These are phyloP conservation scores for Apteryx mantelli DNA, from an alignment of 2,113 vertebrate species.

Conservation along the genomic window DNA sequence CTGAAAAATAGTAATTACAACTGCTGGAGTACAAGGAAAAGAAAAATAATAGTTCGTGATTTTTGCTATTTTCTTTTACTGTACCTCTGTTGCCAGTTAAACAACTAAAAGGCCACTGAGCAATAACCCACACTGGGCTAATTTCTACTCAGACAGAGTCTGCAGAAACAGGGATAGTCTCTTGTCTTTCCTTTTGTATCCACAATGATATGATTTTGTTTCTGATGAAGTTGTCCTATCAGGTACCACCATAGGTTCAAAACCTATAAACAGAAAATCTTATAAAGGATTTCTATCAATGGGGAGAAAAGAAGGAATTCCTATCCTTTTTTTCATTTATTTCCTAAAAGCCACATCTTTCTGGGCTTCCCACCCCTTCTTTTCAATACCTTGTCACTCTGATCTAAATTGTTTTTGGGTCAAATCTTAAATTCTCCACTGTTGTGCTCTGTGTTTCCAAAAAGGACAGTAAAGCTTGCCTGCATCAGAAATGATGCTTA, in stretches of 20 bases:
- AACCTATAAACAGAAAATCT: neutral
- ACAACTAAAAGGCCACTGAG: neutral
- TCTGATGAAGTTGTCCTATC: neutral
- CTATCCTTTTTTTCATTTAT: neutral
- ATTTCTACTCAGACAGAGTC: neutral
- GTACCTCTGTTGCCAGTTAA: neutral
- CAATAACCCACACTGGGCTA: neutral
- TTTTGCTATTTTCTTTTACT: neutral
- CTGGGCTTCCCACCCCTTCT: fast-evolving
- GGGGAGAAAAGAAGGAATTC: neutral
- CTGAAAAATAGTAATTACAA: neutral
- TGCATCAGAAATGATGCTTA: neutral
- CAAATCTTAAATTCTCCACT: neutral
- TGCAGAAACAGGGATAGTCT: neutral
- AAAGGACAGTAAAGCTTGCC: neutral
- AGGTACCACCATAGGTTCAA: neutral
- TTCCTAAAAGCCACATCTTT: neutral
- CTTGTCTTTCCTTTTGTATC: neutral
- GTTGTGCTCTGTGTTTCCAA: neutral
- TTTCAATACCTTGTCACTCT: neutral
- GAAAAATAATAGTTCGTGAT: neutral
- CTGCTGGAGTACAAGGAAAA: neutral
- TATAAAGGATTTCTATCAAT: neutral
- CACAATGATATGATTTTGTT: neutral
- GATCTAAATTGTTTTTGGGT: neutral